A percentile compares a stretch with the other conserved stretches of the same genome.
Conservation (phyloP, 2,888 invertebrate genomes). For the Calameuta idolon region DNA sequence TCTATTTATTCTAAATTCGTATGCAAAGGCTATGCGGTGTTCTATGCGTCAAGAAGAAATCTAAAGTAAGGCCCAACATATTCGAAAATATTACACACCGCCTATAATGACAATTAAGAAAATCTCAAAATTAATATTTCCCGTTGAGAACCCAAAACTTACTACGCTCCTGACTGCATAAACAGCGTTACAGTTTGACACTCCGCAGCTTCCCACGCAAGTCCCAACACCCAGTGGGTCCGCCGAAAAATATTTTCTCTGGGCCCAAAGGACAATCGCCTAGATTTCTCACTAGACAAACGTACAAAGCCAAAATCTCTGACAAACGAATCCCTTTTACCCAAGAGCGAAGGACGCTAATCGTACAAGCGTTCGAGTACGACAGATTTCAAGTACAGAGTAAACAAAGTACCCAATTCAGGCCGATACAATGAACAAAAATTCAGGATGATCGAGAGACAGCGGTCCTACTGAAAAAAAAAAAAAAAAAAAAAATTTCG, state of each 20-base stretch:
- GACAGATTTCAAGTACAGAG: not conserved
- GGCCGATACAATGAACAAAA: not conserved
- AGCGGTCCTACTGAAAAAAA: not conserved
- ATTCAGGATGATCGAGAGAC: not conserved
- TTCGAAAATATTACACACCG: not conserved
- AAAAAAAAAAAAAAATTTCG: not conserved
- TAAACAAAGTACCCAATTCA: not conserved
- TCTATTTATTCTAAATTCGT: not conserved
- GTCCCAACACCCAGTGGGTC: constrained; percentile 27
- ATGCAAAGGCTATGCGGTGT: not conserved
- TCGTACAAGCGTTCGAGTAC: not conserved
- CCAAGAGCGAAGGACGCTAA: not conserved
- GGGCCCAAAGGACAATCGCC: constrained; percentile 30
- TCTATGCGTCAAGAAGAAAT: not conserved
- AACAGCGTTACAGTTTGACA: constrained; percentile 28
- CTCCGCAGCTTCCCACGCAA: constrained; percentile 32
- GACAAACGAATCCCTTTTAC: not conserved
- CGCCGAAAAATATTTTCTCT: constrained; percentile 42
- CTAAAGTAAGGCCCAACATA: not conserved
- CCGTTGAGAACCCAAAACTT: not conserved
- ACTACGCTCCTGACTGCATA: constrained; percentile 15
- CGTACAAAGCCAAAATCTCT: not conserved
- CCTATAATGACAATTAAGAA: not conserved
- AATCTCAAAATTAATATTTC: not conserved
- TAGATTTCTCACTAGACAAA: not conserved